A percentile compares a stretch with the other conserved stretches of the same genome.
Conservation (phyloP, 1,140 invertebrate species). For the Cydia fagiglandana region DNA sequence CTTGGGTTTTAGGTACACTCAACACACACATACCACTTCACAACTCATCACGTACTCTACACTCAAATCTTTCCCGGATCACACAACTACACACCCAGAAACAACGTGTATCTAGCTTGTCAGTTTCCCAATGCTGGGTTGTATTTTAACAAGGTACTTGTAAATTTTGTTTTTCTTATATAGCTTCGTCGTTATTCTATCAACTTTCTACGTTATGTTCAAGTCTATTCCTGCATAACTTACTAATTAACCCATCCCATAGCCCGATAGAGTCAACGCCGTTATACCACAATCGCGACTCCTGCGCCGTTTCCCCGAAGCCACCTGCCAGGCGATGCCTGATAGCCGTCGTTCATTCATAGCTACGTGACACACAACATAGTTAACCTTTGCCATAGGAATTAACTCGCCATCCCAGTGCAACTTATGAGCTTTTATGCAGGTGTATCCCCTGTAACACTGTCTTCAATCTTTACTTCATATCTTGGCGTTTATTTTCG, state of each 20-base stretch:
- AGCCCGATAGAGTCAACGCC: background rate
- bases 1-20: background rate
- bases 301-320: slow-evolving; percentile 18
- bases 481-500: no score
- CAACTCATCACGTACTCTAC: no score
- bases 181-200: background rate
- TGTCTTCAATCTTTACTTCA: no score
- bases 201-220: background rate
- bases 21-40: no score
- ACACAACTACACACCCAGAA: no score
- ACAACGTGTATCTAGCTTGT: no score
- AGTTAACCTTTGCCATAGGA: slow-evolving; percentile 25
- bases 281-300: slow-evolving; percentile 6
- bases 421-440: background rate
- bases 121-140: no score
- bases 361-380: slow-evolving; percentile 20
- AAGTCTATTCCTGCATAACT: background rate
- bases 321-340: slow-evolving; percentile 16
- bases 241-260: background rate
- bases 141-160: no score
- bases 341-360: slow-evolving; percentile 25
- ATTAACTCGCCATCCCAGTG: slow-evolving; percentile 2
- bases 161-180: background rate
- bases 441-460: no score
- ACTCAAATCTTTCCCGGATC: no score